A percentile compares a stretch with the other conserved stretches of the same genome.
phyloP scores from a whole-genome alignment of 2,113 vertebrate species.

The Picathartes gymnocephalus region DNA sequence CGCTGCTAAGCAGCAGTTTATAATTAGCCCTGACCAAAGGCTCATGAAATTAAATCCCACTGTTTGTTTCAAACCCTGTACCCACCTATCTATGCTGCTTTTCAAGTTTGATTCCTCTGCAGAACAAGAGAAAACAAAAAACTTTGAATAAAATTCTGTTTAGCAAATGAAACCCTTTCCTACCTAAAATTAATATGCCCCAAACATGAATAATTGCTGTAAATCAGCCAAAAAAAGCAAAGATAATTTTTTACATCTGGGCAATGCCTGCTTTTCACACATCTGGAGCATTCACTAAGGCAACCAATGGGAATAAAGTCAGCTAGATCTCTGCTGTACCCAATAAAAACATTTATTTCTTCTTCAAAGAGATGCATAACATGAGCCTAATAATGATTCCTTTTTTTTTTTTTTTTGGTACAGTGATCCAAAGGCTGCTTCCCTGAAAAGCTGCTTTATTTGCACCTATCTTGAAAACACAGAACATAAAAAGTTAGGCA shows the following conservation, averaged over 20 bases:
- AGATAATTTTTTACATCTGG: not conserved
- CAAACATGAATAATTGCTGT: not conserved
- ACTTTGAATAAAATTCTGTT: not conserved
- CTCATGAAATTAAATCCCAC: not conserved
- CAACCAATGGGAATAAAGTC: not conserved
- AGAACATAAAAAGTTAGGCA: not conserved
- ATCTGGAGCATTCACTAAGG: not conserved
- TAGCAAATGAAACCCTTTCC: not conserved
- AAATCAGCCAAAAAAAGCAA: not conserved
- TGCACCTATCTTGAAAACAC: not conserved
- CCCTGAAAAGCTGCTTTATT: not conserved
- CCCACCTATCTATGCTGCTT: not conserved
- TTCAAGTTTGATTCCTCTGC: not conserved
- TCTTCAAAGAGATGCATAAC: not conserved
- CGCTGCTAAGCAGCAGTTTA: slow-evolving; percentile 11
- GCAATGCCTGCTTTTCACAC: not conserved
- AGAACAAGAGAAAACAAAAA: not conserved
- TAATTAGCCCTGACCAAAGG: slow-evolving; percentile 27
- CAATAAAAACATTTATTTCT: not conserved
- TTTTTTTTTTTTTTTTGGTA: not conserved
- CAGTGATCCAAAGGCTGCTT: not conserved
- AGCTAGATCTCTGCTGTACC: not conserved
- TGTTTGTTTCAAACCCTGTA: not conserved
- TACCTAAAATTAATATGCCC: not conserved
- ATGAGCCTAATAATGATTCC: not conserved